Evolutionary conservation across 2,888 invertebrate genomes (phyloP).

Genomic region (Sturmia bella): DNA sequence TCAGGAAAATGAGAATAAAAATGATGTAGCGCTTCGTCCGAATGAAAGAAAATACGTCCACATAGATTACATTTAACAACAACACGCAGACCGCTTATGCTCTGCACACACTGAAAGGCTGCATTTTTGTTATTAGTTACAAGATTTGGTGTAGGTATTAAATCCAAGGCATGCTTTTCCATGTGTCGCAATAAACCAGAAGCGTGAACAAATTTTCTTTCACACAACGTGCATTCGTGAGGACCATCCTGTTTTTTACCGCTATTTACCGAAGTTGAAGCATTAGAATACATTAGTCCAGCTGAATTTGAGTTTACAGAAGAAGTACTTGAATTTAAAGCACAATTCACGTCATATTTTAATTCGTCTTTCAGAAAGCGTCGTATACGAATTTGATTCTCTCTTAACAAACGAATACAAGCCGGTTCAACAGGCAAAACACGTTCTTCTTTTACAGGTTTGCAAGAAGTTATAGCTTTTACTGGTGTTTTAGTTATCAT

Average conservation of each 20-base stretch:
- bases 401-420: slow-evolving; percentile 76
- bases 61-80: slow-evolving; percentile 79
- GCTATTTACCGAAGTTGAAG: slow-evolving; percentile 30
- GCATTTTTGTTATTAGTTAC: slow-evolving; percentile 56
- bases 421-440: slow-evolving; percentile 73
- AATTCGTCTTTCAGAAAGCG: slow-evolving; percentile 80
- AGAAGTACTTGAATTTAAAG: slow-evolving; percentile 2
- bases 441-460: slow-evolving; percentile 71
- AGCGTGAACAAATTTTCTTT: slow-evolving; percentile 81
- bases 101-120: slow-evolving; percentile 53
- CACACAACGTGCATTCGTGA: slow-evolving; percentile 80
- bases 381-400: slow-evolving; percentile 80
- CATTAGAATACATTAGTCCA: neutral
- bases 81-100: slow-evolving; percentile 73
- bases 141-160: slow-evolving; percentile 74
- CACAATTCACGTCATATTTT: slow-evolving; percentile 76
- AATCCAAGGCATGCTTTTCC: slow-evolving; percentile 81
- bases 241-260: slow-evolving; percentile 76
- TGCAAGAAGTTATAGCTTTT: slow-evolving; percentile 10
- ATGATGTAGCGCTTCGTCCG: slow-evolving; percentile 75
- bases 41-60: slow-evolving; percentile 77
- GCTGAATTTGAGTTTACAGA: neutral
- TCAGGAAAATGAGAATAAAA: slow-evolving; percentile 74
- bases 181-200: slow-evolving; percentile 80
- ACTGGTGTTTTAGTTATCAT: slow-evolving; percentile 68